Conservation (phyloP, 2,797 vertebrate species). For the Poeciliopsis paucimaculata region DNA sequence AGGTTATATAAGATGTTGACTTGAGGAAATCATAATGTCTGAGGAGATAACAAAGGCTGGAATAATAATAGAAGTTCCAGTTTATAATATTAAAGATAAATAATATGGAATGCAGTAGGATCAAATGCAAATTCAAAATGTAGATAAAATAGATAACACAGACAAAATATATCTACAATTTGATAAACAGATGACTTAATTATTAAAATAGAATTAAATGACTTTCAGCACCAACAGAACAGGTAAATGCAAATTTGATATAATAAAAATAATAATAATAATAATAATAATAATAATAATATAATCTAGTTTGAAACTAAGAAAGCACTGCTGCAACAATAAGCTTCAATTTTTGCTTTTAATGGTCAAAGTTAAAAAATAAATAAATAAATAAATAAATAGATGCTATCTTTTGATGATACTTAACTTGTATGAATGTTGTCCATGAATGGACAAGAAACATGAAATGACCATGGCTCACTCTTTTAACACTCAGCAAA, state of each 20-base stretch:
- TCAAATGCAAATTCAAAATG: not conserved
- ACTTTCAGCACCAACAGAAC: not conserved
- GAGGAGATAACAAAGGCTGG: no score
- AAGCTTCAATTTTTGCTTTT: not conserved
- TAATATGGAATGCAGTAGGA: not conserved
- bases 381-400: no score
- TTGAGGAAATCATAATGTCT: no score
- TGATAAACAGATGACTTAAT: no score
- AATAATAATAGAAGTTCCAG: no score
- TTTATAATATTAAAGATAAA: not conserved
- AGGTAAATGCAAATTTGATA: not conserved
- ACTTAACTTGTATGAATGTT: not conserved
- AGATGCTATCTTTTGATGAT: not conserved
- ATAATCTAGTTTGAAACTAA: not conserved
- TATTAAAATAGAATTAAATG: not conserved
- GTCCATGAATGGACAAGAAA: not conserved
- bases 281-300: not conserved
- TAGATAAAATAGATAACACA: no score
- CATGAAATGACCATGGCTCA: not conserved
- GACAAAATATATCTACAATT: no score
- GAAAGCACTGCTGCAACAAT: not conserved
- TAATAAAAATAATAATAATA: not conserved
- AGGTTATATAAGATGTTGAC: no score
- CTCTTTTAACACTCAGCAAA: not conserved
- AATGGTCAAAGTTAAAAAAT: not conserved